Evolutionary conservation across 2,797 vertebrate genomes (phyloP), one percentile per base, ranked within the genome.

Genomic region (Thaleichthys pacificus): DNA sequence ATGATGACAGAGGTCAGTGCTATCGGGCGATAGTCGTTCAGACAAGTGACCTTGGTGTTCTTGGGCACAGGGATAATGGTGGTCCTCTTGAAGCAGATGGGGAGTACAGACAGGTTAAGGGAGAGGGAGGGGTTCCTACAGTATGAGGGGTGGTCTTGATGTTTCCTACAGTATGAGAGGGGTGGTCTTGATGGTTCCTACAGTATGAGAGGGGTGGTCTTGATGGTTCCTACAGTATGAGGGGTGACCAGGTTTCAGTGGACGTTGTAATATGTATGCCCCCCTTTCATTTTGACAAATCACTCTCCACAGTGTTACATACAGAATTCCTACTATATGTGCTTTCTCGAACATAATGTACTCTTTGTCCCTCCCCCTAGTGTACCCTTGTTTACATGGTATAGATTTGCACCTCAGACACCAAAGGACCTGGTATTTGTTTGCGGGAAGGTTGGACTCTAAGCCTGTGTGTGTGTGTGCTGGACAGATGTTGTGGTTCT

Each of bases 401-500:
- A 49, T 7, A 49, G 63, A 66, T 66, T 3, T 42, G 12, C 63
- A 26, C 32, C 17, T 17, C n/a, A 22, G n/a, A 22, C 14, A 28
- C 14, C 63, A 38, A 38, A 42, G 26, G 63, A 70, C 28, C 66
- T 47, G 51, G 30, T 65, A 66, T 73, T 68, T 67, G 72, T 73
- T 4, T 56, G 22, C 76, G 54, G 68, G 32, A 73, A 69, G 72
- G 78, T 68, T 67, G 66, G 65, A 70, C 21, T 68, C 1, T 63
- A 32, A 76, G 26, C 66, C 74, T 26, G 73, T 72, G 57, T 70
- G 69, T 15, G 32, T 35, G 22, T 68, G 56, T 30, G 64, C n/a
- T 65, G 42, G 67, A 61, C 66, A 69, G 66, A 77, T 77, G 81
- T 76, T 71, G 70, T 68, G 62, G 66, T 61, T 73, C 56, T 64